These are phyloP conservation scores for Girardinichthys multiradiatus DNA, from an alignment of 2,113 vertebrate species.

Conservation along the genomic window DNA sequence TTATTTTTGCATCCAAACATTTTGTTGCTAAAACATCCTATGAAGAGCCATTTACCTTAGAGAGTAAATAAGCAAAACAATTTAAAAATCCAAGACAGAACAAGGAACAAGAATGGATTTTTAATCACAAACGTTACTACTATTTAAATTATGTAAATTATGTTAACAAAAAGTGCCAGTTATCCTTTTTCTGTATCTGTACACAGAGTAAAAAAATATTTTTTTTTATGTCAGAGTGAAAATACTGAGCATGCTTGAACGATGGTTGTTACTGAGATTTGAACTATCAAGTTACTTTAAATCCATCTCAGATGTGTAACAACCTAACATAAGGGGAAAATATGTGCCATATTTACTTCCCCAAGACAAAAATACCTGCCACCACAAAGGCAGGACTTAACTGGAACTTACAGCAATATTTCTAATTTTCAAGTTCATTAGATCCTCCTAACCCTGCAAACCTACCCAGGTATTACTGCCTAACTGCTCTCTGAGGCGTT, in stretches of 20 bases:
- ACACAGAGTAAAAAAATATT: background rate
- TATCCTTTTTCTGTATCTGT: background rate
- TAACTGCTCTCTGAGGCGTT: conserved; percentile 84
- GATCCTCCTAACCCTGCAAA: conserved; percentile 68
- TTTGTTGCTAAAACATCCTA: background rate
- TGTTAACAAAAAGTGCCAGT: background rate
- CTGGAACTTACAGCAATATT: conserved; percentile 34
- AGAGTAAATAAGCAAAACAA: background rate
- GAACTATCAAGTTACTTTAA: background rate
- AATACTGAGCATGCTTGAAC: background rate
- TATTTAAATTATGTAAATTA: no score
- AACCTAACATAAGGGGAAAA: conserved; percentile 7
- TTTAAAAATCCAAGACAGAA: background rate
- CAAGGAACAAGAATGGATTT: no score
- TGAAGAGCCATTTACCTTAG: no score
- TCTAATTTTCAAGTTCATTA: conserved; percentile 70
- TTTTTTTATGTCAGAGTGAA: background rate
- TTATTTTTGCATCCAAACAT: background rate
- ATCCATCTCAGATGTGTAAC: conserved; percentile 3
- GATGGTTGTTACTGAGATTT: background rate
- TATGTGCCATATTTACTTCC: conserved; percentile 26
- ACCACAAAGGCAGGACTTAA: conserved; percentile 28
- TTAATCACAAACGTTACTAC: no score
- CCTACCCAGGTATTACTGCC: conserved; percentile 79
- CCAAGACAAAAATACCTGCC: conserved; percentile 13